Evolutionary conservation across 1,140 invertebrate species (phyloP).

Genomic region (Hylaeus volcanicus): DNA sequence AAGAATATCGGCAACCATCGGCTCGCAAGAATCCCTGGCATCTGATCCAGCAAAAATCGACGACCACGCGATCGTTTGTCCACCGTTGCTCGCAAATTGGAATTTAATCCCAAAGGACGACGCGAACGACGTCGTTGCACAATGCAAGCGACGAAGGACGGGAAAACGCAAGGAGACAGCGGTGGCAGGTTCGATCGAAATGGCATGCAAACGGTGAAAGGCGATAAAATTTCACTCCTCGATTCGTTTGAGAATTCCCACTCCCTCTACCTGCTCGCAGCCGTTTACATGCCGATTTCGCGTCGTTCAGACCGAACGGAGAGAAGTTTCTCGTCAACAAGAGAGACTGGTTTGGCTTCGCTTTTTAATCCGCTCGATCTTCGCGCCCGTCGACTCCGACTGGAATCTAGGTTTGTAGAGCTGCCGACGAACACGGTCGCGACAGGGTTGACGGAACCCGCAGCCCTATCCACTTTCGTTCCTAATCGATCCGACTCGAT

Average conservation of each 20-base stretch:
- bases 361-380: conserved; percentile 61
- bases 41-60: background rate
- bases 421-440: conserved; percentile 23
- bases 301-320: conserved; percentile 35
- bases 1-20: too few species aligned
- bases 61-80: background rate
- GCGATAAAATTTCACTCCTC: conserved; percentile 66
- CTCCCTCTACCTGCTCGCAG: conserved; percentile 10
- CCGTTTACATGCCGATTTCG: conserved; percentile 51
- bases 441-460: conserved; percentile 17
- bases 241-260: conserved; percentile 53
- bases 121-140: background rate
- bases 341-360: conserved; percentile 59
- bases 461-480: conserved; percentile 24
- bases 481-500: background rate
- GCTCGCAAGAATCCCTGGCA: too few species aligned
- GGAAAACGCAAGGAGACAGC: conserved; percentile 36
- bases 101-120: background rate
- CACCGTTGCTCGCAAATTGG: background rate
- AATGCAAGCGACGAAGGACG: background rate
- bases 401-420: conserved; percentile 67
- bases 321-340: conserved; percentile 56
- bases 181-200: conserved; percentile 54
- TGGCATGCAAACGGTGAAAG: conserved; percentile 65
- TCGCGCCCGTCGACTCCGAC: conserved; percentile 11